A percentile compares a stretch with the other conserved stretches of the same genome.
phyloP scores from a whole-genome alignment of 2,888 invertebrate genomes.

The Dryococelus australis region DNA sequence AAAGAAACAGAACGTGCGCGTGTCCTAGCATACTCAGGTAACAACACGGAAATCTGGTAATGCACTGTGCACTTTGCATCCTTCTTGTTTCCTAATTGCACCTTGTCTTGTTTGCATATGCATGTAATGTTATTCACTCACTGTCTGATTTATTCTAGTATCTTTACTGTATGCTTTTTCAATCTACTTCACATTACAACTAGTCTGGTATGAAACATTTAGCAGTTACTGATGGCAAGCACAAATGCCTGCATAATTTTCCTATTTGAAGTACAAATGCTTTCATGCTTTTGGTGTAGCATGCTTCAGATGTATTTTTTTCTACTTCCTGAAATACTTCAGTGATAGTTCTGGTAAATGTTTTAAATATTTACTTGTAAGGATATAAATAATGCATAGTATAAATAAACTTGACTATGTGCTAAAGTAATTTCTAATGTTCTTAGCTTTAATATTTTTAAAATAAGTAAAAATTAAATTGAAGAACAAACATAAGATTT shows the following conservation, averaged over 20 bases:
- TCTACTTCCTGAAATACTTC: too few species aligned
- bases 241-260: too few species aligned
- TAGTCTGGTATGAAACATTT: too few species aligned
- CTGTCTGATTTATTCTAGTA: too few species aligned
- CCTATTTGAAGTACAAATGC: background rate
- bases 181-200: background rate
- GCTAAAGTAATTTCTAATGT: background rate
- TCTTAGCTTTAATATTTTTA: background rate
- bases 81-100: background rate
- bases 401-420: background rate
- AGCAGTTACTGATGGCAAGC: too few species aligned
- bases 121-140: background rate
- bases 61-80: constrained; percentile 42
- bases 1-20: constrained; percentile 65
- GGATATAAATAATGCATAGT: background rate
- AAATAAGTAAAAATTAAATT: too few species aligned
- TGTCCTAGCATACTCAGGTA: constrained; percentile 70
- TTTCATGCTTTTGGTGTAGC: background rate
- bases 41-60: constrained; percentile 81
- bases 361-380: background rate
- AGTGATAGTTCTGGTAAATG: background rate
- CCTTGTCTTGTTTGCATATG: constrained; percentile 3
- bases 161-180: background rate
- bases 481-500: too few species aligned
- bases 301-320: background rate